These are phyloP conservation scores for Phocoena sinus DNA, from an alignment of 2,113 vertebrate species.

Conservation along the genomic window DNA sequence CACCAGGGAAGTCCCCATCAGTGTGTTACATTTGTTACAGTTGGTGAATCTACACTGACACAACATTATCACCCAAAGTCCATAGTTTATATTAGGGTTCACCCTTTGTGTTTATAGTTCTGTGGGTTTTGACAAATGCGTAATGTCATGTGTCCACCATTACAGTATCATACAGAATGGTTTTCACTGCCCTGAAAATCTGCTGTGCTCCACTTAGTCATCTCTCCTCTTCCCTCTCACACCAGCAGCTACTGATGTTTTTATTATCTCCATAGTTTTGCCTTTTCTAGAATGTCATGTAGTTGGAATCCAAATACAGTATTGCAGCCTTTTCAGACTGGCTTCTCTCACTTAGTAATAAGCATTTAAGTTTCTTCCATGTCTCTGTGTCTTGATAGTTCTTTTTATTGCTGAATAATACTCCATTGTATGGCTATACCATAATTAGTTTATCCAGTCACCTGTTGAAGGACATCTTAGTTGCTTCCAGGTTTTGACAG, in stretches of 20 bases:
- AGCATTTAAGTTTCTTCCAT: not conserved
- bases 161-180: not conserved
- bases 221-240: not conserved
- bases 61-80: not conserved
- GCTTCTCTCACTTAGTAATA: not conserved
- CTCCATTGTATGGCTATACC: not conserved
- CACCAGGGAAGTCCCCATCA: too few species aligned
- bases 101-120: not conserved
- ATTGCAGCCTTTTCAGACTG: not conserved
- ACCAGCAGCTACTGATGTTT: not conserved
- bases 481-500: not conserved
- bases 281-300: not conserved
- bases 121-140: not conserved
- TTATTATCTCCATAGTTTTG: not conserved
- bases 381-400: not conserved
- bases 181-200: not conserved
- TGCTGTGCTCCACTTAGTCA: not conserved
- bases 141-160: not conserved
- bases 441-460: not conserved
- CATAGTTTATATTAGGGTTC: not conserved
- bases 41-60: not conserved
- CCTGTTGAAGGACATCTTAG: not conserved
- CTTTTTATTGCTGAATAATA: not conserved
- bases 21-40: not conserved
- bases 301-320: not conserved